phyloP scores from a whole-genome alignment of 2,888 invertebrate species.

The Trypoxylon attenuatum region DNA sequence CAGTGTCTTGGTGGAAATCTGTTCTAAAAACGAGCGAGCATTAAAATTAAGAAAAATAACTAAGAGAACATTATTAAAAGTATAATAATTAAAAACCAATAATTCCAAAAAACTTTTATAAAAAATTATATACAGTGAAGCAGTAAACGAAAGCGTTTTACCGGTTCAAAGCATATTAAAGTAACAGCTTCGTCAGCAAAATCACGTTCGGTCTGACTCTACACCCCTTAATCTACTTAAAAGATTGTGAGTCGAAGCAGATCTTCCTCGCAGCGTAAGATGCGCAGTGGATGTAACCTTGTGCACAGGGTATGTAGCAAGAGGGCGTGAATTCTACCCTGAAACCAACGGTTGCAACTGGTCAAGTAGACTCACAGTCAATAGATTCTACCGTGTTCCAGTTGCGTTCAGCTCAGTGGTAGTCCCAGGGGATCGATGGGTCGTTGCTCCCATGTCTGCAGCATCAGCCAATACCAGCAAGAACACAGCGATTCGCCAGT shows the following conservation, averaged over 20 bases:
- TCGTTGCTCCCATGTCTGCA: slow-evolving; percentile 42
- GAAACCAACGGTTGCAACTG: neutral
- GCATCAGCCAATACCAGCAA: slow-evolving; percentile 18
- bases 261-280: no score
- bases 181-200: neutral
- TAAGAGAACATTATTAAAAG: no score
- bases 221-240: no score
- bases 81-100: neutral
- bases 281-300: no score
- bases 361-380: slow-evolving; percentile 5
- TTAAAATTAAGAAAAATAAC: no score
- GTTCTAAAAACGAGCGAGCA: no score
- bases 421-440: slow-evolving; percentile 52
- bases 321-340: neutral
- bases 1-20: no score
- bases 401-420: slow-evolving; percentile 22
- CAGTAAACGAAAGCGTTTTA: neutral
- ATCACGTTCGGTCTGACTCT: no score
- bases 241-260: no score
- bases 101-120: neutral
- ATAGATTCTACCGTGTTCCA: slow-evolving; percentile 26
- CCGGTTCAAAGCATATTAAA: neutral
- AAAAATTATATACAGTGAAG: neutral
- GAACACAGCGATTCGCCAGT: neutral
- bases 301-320: neutral